Evolutionary conservation across 23 tunicate species (phyloP).

Genomic region (Halocynthia roretzi): DNA sequence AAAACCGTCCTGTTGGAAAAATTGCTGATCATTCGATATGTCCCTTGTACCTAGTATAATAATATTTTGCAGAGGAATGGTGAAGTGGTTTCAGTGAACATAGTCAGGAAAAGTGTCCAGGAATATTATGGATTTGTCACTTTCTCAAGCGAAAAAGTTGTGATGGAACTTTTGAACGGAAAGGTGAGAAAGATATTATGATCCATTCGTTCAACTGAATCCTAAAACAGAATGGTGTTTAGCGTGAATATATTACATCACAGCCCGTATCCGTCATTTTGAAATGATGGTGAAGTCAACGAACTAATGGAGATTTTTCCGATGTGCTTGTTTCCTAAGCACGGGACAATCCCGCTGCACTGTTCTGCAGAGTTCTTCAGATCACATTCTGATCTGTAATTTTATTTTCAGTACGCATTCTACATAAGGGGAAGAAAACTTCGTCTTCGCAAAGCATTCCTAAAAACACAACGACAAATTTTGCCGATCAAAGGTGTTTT

Average conservation of each 20-base stretch:
- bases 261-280: background rate
- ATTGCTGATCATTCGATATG: background rate
- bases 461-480: background rate
- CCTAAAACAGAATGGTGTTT: background rate
- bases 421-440: conserved; percentile 23
- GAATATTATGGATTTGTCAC: conserved; percentile 26
- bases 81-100: conserved; percentile 1
- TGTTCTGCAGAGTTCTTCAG: too few species aligned
- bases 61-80: conserved; percentile 6
- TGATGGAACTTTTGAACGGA: conserved; percentile 9
- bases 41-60: background rate
- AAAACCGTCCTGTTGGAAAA: background rate
- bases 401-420: conserved; percentile 1
- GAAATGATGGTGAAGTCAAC: background rate
- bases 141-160: background rate
- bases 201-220: background rate
- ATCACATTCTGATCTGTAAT: background rate
- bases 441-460: conserved; percentile 4
- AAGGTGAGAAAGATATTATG: background rate
- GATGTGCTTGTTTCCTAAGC: background rate
- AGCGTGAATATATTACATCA: background rate
- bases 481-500: too few species aligned
- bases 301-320: background rate
- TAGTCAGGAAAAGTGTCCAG: conserved; percentile 15
- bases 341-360: background rate